phyloP scores from a whole-genome alignment of 2,888 invertebrate genomes.

The Criorhina ranunculi region DNA sequence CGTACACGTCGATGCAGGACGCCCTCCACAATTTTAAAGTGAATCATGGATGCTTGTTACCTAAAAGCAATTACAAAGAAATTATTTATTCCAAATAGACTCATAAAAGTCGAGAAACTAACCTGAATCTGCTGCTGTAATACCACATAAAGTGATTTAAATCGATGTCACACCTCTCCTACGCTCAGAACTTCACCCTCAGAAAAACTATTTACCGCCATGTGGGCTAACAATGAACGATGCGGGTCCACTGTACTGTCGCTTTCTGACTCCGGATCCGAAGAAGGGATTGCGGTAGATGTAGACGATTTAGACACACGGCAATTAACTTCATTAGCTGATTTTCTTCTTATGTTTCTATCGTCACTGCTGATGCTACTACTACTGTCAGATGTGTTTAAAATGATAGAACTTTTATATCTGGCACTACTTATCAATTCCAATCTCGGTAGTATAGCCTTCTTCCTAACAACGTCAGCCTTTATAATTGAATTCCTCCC shows the following conservation, averaged over 20 bases:
- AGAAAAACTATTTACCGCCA: slow-evolving; percentile 6
- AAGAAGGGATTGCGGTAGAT: background rate
- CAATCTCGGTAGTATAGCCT: background rate
- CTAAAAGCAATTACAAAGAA: background rate
- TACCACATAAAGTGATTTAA: background rate
- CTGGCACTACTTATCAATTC: background rate
- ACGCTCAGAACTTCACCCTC: slow-evolving; percentile 59
- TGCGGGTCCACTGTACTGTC: background rate
- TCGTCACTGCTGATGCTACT: background rate
- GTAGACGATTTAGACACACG: slow-evolving; percentile 5
- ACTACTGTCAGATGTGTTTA: background rate
- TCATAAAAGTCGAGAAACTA: background rate
- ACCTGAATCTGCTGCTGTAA: background rate
- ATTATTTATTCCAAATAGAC: background rate
- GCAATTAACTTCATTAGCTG: background rate
- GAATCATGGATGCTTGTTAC: background rate
- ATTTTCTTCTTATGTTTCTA: background rate
- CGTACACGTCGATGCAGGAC: background rate
- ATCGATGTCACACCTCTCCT: slow-evolving; percentile 34
- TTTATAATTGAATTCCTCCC: slow-evolving; percentile 31
- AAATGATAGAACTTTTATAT: slow-evolving; percentile 4
- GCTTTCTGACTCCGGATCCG: slow-evolving; percentile 9
- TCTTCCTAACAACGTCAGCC: background rate
- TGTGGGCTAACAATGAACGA: too few species aligned
- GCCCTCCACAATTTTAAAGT: background rate